Conservation (phyloP, 2,888 invertebrate genomes). For the Cabera pusaria region DNA sequence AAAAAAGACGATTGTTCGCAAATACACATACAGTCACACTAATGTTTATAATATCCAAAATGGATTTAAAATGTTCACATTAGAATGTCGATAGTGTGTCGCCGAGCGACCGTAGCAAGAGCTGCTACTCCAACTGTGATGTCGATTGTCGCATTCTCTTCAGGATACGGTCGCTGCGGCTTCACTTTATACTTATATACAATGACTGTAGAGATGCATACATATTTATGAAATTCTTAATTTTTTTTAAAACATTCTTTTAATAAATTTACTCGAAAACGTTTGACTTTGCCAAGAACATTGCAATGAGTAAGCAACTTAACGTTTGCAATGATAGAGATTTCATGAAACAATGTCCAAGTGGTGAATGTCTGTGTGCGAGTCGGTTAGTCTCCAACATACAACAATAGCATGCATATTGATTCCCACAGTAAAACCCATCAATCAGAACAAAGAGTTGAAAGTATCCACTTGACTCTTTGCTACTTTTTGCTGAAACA, state of each 20-base stretch:
- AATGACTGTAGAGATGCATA: conserved; percentile 60
- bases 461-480: conserved; percentile 43
- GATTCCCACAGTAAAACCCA: conserved; percentile 47
- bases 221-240: conserved; percentile 58
- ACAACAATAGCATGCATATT: conserved; percentile 40
- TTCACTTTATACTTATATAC: conserved; percentile 67
- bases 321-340: conserved; percentile 24
- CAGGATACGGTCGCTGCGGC: conserved; percentile 68
- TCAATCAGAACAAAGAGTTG: conserved; percentile 49
- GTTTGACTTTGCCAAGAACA: conserved; percentile 23
- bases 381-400: conserved; percentile 36
- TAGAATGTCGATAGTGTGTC: conserved; percentile 63
- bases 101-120: conserved; percentile 66
- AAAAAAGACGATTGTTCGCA: conserved; percentile 72
- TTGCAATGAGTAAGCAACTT: conserved; percentile 31
- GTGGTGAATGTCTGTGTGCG: conserved; percentile 49
- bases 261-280: conserved; percentile 30
- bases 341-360: conserved; percentile 61
- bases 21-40: conserved; percentile 72
- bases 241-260: conserved; percentile 47
- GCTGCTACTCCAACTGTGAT: conserved; percentile 53
- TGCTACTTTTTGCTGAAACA: conserved; percentile 14
- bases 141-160: conserved; percentile 62
- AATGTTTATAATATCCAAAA: conserved; percentile 73
- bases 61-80: conserved; percentile 77